Evolutionary conservation across 2,888 invertebrate species (phyloP), one percentile per base, ranked within the genome.

Genomic region (Adelognathus sp.): DNA sequence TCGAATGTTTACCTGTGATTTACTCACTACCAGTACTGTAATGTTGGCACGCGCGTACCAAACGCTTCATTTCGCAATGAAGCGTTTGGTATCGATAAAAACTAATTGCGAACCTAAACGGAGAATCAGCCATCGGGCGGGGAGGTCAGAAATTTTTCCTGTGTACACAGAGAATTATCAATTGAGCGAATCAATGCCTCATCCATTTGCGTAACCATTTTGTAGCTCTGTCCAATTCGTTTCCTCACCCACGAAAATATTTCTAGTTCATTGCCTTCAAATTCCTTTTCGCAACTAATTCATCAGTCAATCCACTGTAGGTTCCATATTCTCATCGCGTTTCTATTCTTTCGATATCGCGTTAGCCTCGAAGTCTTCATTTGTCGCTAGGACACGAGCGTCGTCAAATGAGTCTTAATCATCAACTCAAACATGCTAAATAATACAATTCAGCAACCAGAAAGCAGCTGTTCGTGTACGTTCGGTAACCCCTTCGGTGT

Each of bases 401-500:
- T 44, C 61, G 52, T 54, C 75, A 61, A n/a, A 69, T 41, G 41
- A 44, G 67, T 69, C 67, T 75, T 61, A 54, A 69, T 75, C 69
- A 63, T 63, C 27, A 69, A 41, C 44, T 54, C 33, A 75, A 75
- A 75, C 61, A 75, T 69, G 18, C 21, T 21, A 1, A 36, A 36
- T 36, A 9, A 3, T 0, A 11, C 50, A 11, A 18, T 50, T 21
- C 5, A 9, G 4, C 50, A 11, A 18, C 24, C 11, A 61, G 44
- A 27, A 33, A 9, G 60, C 50, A 52, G 60, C 36, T 61, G 60
- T 11, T 39, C 41, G 60, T 60, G 41, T 67, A 31, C 50, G 50
- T 31, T 58, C 64, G 33, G 31, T 70, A 24, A 60, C 31, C 50
- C 61, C 50, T 33, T 66, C n/a, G n/a, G n/a, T n/a, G n/a, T 24